Base-by-base conservation (phyloP, 2,797 vertebrate genomes). In the Pseudomugil gertrudae region DNA sequence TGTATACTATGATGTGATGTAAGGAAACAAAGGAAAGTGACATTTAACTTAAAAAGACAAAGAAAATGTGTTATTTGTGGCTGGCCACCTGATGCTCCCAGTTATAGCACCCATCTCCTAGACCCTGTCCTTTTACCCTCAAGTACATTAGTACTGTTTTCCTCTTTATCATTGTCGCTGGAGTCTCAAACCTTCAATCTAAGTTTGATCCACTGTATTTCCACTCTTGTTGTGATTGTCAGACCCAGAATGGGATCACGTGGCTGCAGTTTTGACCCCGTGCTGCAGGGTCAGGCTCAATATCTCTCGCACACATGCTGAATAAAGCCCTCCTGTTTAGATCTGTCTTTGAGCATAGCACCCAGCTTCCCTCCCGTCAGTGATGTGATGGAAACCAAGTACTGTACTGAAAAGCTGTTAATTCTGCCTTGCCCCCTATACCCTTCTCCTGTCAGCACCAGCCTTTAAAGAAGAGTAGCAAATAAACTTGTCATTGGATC, bases 11-110 rank as follows among this genome's bases (percentile, higher is more conserved):
- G 93, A 89, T 92, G 85, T 84, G 91, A 94, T 92, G 92, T 92
- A 93, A 89, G 90, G 83, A 91, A 91, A 89, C 76, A 72, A 90
- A 91, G 62, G 72, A 74, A 90, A 75, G 90, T 84, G 85, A 93
- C 91, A 80, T 94, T 94, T 94, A 95, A 95, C 88, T 94, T 95
- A 94, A 95, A 70, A 78, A 82, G 66, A 76, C 61, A 87, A 70
- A 78, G 78, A 92, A 52, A 83, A 91, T 87, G 91, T 94, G 91
- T 94, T 90, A 89, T 90, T 94, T 93, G 95, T 96, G 95, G 94
- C 95, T 95, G 95, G 95, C 94, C 95, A 93, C 94, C 91, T 92
- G 79, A 90, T 83, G 76, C 88, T 90, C 89, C 86, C 80, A 75
- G 78, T 82, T 78, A 79, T 74, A 51, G 61, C 65, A 62, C 69